These are phyloP conservation scores for Pardalotus punctatus DNA, from an alignment of 2,113 vertebrate species.

Conservation along the genomic window DNA sequence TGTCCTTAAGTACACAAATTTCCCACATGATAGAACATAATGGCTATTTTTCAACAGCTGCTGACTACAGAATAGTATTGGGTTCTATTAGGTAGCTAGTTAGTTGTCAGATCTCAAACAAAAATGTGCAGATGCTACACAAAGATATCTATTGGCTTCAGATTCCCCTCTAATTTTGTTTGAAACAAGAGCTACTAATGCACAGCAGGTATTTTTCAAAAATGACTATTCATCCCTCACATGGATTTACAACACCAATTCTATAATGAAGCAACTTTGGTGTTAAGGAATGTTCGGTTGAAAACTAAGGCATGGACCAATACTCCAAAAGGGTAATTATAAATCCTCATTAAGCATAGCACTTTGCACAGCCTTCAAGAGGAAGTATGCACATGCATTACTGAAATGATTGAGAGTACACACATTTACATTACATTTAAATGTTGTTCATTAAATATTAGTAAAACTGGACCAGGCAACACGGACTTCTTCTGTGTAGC, in stretches of 20 bases:
- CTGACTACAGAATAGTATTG: neutral
- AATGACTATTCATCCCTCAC: neutral
- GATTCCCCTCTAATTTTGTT: neutral
- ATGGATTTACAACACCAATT: neutral
- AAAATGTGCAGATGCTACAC: neutral
- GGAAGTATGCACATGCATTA: neutral
- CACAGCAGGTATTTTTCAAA: neutral
- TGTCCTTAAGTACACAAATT: slow-evolving; percentile 41
- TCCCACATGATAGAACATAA: slow-evolving; percentile 30
- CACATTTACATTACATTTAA: neutral
- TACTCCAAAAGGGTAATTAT: neutral
- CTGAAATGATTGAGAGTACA: neutral
- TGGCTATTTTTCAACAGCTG: slow-evolving; percentile 6
- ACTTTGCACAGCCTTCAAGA: neutral
- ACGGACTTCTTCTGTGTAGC: neutral
- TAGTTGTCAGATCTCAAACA: neutral
- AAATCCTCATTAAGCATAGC: neutral
- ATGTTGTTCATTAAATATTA: neutral
- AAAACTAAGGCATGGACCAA: neutral
- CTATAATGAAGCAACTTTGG: neutral
- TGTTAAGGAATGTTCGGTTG: neutral
- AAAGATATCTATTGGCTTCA: neutral
- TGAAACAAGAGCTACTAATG: neutral
- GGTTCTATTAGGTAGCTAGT: neutral
- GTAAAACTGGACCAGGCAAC: neutral